Evolutionary conservation across 2,113 vertebrate genomes (phyloP).

Genomic region (Dasyornis broadbenti): DNA sequence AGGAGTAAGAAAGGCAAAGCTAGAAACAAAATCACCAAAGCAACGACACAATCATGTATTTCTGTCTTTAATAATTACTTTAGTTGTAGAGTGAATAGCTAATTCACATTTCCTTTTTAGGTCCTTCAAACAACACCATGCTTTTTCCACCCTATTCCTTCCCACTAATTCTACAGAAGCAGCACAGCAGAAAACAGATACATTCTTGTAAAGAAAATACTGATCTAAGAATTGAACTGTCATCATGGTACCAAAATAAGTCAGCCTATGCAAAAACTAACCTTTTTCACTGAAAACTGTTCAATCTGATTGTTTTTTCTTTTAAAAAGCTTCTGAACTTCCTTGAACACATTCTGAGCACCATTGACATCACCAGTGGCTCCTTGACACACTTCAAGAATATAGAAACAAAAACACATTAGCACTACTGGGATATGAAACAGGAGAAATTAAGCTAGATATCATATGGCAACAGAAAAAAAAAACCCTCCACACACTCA

Average conservation of each 20-base stretch:
- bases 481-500: background rate
- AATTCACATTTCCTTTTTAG: background rate
- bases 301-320: constrained; percentile 99
- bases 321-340: constrained; percentile 97
- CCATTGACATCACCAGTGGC: constrained; percentile 88
- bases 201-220: background rate
- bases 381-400: constrained; percentile 88
- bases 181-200: background rate
- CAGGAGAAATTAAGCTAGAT: background rate
- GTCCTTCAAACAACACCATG: background rate
- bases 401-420: background rate
- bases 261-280: constrained; percentile 46
- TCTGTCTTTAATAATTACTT: background rate
- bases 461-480: background rate
- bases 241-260: background rate
- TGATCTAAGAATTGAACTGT: background rate
- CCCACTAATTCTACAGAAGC: background rate
- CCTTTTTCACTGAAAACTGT: constrained; percentile 96
- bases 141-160: background rate
- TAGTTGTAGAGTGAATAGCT: background rate
- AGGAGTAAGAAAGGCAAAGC: background rate
- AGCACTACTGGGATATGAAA: background rate
- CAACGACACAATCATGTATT: background rate
- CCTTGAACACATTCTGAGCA: constrained; percentile 88
- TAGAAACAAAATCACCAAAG: background rate